These are phyloP conservation scores for Leptopilina syphax DNA, from an alignment of 2,888 invertebrate genomes.

Conservation along the genomic window DNA sequence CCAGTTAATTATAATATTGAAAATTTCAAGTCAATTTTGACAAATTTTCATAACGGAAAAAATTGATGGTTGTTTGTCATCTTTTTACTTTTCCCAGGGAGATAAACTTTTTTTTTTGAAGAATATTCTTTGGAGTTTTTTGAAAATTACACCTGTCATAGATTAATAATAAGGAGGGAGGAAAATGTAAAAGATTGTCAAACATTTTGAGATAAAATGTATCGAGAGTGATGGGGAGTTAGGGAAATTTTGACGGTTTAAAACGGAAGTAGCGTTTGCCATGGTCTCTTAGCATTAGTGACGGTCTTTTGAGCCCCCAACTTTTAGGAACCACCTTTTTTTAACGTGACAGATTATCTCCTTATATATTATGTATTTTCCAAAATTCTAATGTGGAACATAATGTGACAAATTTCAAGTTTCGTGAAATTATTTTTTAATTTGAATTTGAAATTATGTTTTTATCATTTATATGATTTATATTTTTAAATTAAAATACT, in stretches of 20 bases:
- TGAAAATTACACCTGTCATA: slow-evolving; percentile 9
- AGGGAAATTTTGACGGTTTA: slow-evolving; percentile 8
- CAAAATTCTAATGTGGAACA: neutral
- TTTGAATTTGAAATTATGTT: neutral
- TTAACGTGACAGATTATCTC: slow-evolving; percentile 16
- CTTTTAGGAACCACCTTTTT: slow-evolving; percentile 48
- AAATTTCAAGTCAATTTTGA: too few species aligned
- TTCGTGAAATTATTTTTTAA: neutral
- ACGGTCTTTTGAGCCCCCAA: slow-evolving; percentile 54
- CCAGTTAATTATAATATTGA: too few species aligned
- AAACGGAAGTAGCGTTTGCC: slow-evolving; percentile 57
- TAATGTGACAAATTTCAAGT: neutral
- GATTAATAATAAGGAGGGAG: neutral
- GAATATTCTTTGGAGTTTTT: neutral
- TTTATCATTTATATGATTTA: neutral
- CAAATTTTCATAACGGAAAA: too few species aligned
- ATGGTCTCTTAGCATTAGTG: slow-evolving; percentile 55
- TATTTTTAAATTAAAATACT: neutral
- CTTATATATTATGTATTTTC: neutral
- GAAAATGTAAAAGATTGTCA: neutral
- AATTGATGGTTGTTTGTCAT: too few species aligned
- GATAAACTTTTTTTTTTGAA: neutral
- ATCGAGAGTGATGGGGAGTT: neutral
- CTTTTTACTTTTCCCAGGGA: slow-evolving; percentile 14
- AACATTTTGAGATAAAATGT: neutral